Base-by-base conservation (phyloP, 1,140 invertebrate genomes). In the Drosophila mojavensis region DNA sequence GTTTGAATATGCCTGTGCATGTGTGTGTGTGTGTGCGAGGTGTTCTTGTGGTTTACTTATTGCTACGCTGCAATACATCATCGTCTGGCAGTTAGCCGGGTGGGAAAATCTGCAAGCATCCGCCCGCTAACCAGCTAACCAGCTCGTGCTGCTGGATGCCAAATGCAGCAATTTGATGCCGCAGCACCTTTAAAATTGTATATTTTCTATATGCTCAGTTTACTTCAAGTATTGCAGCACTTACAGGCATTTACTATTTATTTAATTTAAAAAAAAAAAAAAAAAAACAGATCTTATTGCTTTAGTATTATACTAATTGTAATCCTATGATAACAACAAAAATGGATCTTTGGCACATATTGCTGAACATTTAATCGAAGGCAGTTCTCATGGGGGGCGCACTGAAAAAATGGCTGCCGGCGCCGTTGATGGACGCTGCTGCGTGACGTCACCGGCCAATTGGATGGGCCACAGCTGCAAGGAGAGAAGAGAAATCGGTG, bases 31-130 rank as follows among this genome's bases (percentile, higher is more conserved):
- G 56, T 62, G 61, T 78, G 62, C 15, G 47, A 61, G 64, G 50
- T 66, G 47, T 70, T 45, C 69, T 80, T 88, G 84, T 75, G 83
- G 84, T 75, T 88, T 83, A 80, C 79, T 86, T 86, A 86, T 86
- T 86, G 82, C 56, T 70, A 33, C 75, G 71, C 75, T 72, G 83
- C 70, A 88, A 88, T 88, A 89, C 80, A 88, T 88, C 84, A 88
- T 88, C 80, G 74, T 71, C 72, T 68, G 76, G 76, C 73, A 78
- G 83, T 56, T 58, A 24, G 24, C 36, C 30, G 24, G 33, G 33
- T 33, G 41, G 55, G 43, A 68, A 58, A 58, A 54, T 17, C 53
- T 36, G 15, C 53, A 36, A 55, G 15, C 53, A 10, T 10, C 9
- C n/a, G n/a, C 6, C 28, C n/a, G 51, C 26, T 6, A 24, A 24